phyloP scores from a whole-genome alignment of 2,113 vertebrate genomes.

The Prionailurus viverrinus region DNA sequence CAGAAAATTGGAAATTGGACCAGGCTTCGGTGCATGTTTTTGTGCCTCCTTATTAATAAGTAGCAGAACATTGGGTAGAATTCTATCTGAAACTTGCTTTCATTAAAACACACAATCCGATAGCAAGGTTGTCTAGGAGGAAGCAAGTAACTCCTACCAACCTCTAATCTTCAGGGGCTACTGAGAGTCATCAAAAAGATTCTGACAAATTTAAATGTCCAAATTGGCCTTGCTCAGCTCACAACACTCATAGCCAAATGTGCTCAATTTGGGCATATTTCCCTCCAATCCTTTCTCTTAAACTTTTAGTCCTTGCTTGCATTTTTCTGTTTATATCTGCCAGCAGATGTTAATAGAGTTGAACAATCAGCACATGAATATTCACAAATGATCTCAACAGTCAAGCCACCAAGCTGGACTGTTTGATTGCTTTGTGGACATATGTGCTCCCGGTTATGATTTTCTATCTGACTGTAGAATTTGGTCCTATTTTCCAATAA shows the following conservation, averaged over 20 bases:
- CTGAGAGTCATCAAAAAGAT: neutral
- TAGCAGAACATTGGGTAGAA: neutral
- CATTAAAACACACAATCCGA: neutral
- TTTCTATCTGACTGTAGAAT: neutral
- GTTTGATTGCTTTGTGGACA: neutral
- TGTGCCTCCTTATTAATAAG: neutral
- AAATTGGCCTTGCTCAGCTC: neutral
- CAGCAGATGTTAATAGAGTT: neutral
- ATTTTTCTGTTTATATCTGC: neutral
- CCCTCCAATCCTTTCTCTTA: neutral
- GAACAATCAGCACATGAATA: neutral
- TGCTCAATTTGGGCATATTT: neutral
- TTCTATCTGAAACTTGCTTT: constrained; percentile 10
- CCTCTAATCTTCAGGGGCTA: neutral
- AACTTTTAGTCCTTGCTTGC: neutral
- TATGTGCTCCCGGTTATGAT: neutral
- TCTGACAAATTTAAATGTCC: neutral
- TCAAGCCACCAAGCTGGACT: neutral
- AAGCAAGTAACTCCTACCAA: neutral
- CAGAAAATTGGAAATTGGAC: neutral
- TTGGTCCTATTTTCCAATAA: neutral
- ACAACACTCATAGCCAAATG: neutral
- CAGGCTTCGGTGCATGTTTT: neutral
- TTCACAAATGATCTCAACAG: neutral
- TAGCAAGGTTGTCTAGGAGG: neutral